Conservation (phyloP, 2,113 vertebrate species). For the Ursus arctos region DNA sequence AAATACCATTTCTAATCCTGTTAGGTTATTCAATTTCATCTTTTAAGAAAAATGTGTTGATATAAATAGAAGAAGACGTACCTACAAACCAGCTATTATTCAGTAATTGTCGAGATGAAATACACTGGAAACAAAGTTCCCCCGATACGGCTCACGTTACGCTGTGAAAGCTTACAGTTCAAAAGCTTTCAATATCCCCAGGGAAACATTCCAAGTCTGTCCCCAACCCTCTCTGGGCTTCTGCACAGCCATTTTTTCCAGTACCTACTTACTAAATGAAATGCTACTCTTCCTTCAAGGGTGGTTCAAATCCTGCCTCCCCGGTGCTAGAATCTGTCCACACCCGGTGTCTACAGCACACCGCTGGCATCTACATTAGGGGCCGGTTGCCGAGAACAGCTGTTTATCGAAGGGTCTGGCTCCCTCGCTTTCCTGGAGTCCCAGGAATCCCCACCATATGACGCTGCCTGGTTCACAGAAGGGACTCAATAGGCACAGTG, state of each 20-base stretch:
- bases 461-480: neutral
- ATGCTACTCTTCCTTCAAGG: neutral
- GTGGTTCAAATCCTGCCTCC: neutral
- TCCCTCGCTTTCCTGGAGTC: neutral
- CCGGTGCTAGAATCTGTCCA: neutral
- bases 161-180: neutral
- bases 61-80: constrained; percentile 23
- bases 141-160: neutral
- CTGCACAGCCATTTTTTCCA: neutral
- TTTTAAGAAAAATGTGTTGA: neutral
- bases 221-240: neutral
- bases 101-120: neutral
- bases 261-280: neutral
- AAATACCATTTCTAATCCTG: constrained; percentile 20
- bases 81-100: neutral
- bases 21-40: constrained; percentile 36
- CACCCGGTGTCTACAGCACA: neutral
- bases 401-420: neutral
- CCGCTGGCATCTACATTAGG: too few species aligned
- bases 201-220: neutral
- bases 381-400: neutral
- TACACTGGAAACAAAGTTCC: neutral
- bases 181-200: neutral
- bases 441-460: neutral
- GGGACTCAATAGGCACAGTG: neutral